Evolutionary conservation across 2,888 invertebrate genomes (phyloP).

Genomic region (Hypomecis atomaria): DNA sequence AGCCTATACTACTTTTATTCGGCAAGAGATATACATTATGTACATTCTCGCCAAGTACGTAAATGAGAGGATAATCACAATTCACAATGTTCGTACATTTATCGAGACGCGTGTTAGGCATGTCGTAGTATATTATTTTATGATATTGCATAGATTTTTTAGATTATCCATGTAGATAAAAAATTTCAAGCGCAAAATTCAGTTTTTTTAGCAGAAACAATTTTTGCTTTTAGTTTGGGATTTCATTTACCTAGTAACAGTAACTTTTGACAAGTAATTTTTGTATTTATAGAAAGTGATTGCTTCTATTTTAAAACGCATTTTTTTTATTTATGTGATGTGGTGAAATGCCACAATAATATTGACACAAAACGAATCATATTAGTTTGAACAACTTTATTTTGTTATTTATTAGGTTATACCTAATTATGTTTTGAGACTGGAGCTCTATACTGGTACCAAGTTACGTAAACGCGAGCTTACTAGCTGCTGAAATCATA

Average conservation of each 20-base stretch:
- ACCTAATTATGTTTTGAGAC: constrained; percentile 8
- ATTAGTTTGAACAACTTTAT: constrained; percentile 3
- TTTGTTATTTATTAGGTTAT: constrained; percentile 8
- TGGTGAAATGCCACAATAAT: background rate
- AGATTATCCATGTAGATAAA: background rate
- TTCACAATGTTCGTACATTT: no score
- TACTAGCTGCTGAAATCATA: background rate
- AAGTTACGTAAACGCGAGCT: background rate
- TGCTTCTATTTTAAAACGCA: constrained; percentile 7
- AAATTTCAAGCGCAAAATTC: background rate
- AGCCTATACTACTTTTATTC: no score
- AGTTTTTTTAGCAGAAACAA: background rate
- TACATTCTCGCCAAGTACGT: no score
- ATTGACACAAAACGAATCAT: constrained; percentile 1
- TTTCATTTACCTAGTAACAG: background rate
- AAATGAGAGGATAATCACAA: no score
- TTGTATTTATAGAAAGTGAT: no score
- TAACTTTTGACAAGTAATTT: no score
- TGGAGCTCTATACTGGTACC: constrained; percentile 10
- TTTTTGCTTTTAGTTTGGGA: constrained; percentile 5
- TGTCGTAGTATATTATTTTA: background rate
- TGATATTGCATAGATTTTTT: constrained; percentile 4
- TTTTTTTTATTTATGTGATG: constrained; percentile 8
- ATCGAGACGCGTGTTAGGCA: no score
- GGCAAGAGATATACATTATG: no score